Percentiles rank a stretch among this genome's conserved stretches.
Evolutionary conservation across 2,888 invertebrate species (phyloP).

Genomic region (Apodemia duryi): DNA sequence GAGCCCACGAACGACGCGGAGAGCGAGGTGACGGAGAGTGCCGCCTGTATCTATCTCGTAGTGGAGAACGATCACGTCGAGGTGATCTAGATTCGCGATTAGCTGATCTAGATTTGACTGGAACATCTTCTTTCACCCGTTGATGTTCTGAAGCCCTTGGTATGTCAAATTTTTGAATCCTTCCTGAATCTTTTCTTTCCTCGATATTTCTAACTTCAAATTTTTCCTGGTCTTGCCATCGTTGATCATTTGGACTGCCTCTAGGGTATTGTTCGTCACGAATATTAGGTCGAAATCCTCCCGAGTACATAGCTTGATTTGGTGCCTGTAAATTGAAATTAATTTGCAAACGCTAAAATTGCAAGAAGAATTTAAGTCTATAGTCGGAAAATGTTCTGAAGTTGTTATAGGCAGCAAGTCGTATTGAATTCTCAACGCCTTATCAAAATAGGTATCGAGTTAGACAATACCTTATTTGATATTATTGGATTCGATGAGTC

Average conservation of each 20-base stretch:
- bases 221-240: constrained; percentile 50
- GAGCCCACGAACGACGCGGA: constrained; percentile 65
- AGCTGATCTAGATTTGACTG: constrained; percentile 34
- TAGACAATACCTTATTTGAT: background rate
- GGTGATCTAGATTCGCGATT: constrained; percentile 54
- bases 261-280: constrained; percentile 45
- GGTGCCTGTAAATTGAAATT: constrained; percentile 70
- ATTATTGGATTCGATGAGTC: background rate
- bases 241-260: constrained; percentile 33
- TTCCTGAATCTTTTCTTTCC: constrained; percentile 42
- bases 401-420: background rate
- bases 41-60: constrained; percentile 51
- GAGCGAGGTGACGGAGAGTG: constrained; percentile 59
- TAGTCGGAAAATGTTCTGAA: background rate
- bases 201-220: constrained; percentile 33
- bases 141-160: constrained; percentile 33
- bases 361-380: background rate
- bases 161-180: constrained; percentile 36
- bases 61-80: constrained; percentile 53
- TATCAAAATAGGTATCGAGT: background rate
- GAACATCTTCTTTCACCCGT: constrained; percentile 29
- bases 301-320: constrained; percentile 64
- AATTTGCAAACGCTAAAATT: constrained; percentile 48
- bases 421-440: background rate
- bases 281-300: constrained; percentile 52